Evolutionary conservation across 2,113 vertebrate genomes (phyloP), one percentile per base, ranked within the genome.

Genomic region (Pangasianodon gigas): DNA sequence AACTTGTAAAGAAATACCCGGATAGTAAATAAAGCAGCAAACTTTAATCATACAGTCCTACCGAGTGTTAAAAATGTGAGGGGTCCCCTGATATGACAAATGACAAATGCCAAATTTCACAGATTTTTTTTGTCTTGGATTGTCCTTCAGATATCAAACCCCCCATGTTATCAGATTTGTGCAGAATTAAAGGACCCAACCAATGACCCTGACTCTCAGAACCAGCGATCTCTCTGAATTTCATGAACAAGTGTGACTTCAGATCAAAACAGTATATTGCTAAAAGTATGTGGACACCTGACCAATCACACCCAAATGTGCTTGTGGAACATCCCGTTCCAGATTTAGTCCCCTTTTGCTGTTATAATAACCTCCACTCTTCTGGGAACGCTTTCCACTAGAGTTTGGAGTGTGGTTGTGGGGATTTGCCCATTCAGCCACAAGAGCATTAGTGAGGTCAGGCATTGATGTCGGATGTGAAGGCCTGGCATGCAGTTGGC

Each of bases 381-480:
- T 79, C 46, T 13, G 19, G 16, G 52, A 58, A 24, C 1, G 8
- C 21, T 84, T 84, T 58, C 54, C 10, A 84, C 54, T 24, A 37
- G 54, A 83, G 58, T 84, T 60, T 41, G 54, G 29, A 54, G 79
- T 7, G 1, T 54, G 51, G 51, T 26, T n/a, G 24, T 18, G 13
- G 26, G 80, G 19, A 80, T 52, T 46, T 77, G 71, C 7, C 4
- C 9, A 81, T 81, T 58, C n/a, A 56, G 48, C 51, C 79, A 81
- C 79, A 81, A 29, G 80, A 83, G 52, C 80, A 83, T 83, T 84
- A 41, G 4, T 41, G 54, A 62, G 82, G 19, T 83, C 54, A 58
- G 10, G 32, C 10, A 37, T 24, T 29, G 2, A 62, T 84, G 37
- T 84, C 13, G 2, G 11, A 29, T 29, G 6, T 29, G 32, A 62